Percentiles rank a stretch among this genome's conserved stretches.
These are phyloP conservation scores for Rattus norvegicus DNA, from an alignment of 2,113 vertebrate genomes.

Conservation along the genomic window GRCr8 NC_086020.1:41416001-41416500, in stretches of 20 bases:
- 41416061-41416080: background rate
- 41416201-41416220: background rate
- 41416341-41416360: slow-evolving; percentile 15
- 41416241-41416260: background rate
- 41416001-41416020: background rate
- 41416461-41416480: too few species aligned
- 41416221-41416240: background rate
- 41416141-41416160: slow-evolving; percentile 39
- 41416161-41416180: background rate
- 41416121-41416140: background rate
- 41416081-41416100: background rate
- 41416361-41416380: too few species aligned
- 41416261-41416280: background rate
- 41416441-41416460: too few species aligned
- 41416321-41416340: background rate
- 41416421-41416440: too few species aligned
- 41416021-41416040: background rate
- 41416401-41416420: too few species aligned
- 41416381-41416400: too few species aligned
- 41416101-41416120: background rate
- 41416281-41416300: background rate
- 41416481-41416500: too few species aligned
- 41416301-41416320: background rate
- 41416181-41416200: background rate
- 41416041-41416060: background rate